phyloP scores from a whole-genome alignment of 1,140 invertebrate species.

The Atopsyche davidsoni region DNA sequence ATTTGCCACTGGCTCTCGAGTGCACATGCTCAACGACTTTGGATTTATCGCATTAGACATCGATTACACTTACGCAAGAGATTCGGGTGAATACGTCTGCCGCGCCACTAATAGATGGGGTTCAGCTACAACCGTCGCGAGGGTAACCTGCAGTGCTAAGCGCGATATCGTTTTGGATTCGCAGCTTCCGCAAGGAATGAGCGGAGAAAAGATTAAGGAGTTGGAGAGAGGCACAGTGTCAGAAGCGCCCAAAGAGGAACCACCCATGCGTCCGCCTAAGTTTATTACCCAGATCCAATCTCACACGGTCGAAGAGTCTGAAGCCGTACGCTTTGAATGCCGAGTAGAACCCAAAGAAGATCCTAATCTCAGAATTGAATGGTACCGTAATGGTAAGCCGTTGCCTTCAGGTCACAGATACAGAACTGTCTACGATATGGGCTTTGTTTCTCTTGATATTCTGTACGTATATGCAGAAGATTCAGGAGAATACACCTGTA shows the following conservation, averaged over 20 bases:
- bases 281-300: slow-evolving; percentile 83
- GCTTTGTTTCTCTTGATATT: slow-evolving; percentile 90
- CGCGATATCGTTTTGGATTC: slow-evolving; percentile 85
- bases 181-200: slow-evolving; percentile 88
- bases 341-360: slow-evolving; percentile 92
- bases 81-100: slow-evolving; percentile 82
- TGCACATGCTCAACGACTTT: slow-evolving; percentile 88
- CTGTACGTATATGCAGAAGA: slow-evolving; percentile 89
- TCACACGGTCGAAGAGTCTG: slow-evolving; percentile 76
- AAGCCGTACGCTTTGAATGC: slow-evolving; percentile 91
- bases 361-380: slow-evolving; percentile 84
- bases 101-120: slow-evolving; percentile 82
- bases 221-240: slow-evolving; percentile 78
- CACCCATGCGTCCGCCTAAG: slow-evolving; percentile 64
- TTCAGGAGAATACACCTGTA: slow-evolving; percentile 87
- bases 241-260: slow-evolving; percentile 63
- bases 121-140: slow-evolving; percentile 74
- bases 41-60: slow-evolving; percentile 87
- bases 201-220: slow-evolving; percentile 85
- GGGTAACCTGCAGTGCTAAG: slow-evolving; percentile 77
- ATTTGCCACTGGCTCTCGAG: slow-evolving; percentile 80
- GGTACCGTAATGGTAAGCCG: slow-evolving; percentile 87
- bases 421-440: slow-evolving; percentile 88
- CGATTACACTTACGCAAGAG: slow-evolving; percentile 78
- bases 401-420: slow-evolving; percentile 87